Base-by-base conservation (phyloP, 2,113 vertebrate species). In the Cyphomyrus discorhynchus region DNA sequence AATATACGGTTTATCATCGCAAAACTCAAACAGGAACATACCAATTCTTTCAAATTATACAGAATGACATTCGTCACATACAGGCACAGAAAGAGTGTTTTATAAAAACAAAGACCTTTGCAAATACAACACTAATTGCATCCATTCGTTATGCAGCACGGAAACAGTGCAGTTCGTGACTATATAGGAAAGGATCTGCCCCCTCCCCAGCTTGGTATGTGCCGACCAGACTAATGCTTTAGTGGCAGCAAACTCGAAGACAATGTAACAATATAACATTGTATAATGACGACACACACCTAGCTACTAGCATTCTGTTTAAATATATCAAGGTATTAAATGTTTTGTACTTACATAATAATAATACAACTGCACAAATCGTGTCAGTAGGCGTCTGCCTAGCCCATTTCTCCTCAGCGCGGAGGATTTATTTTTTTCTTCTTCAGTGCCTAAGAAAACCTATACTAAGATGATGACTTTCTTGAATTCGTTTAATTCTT, bases 361-460 rank as follows among this genome's bases (percentile, higher is more conserved):
- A 58, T 52, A 89, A 89, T 35, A 87, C 53, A 82, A 88, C 83
- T 24, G 77, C 52, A 77, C 21, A 83, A 58, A 84, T 89, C 77
- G 83, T 58, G 89, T 52, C 52, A 84, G 89, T 53, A 89, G 89
- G 89, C 83, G 77, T 89, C 52, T 89, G 89, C 77, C 80, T 89
- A 89, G 89, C 89, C 89, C 77, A 89, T 89, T 47, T 89, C 89
- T 58, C 80, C 89, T 39, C 89, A 45, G 53, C 89, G 80, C 42
- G 53, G 89, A 58, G 52, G 39, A 80, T 62, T 89, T 88, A n/a
- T 89, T 56, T 53, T 42, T 58, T 62, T 39, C 80, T 58, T 58
- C 39, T 84, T 62, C 80, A 58, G 27, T 62, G 77, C 77, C 80
- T 89, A 56, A 39, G 21, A 19, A 85, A 89, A 62, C 50, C 77